These are phyloP conservation scores for Polymixis flavicincta DNA, from an alignment of 2,888 invertebrate genomes.

Conservation along the genomic window DNA sequence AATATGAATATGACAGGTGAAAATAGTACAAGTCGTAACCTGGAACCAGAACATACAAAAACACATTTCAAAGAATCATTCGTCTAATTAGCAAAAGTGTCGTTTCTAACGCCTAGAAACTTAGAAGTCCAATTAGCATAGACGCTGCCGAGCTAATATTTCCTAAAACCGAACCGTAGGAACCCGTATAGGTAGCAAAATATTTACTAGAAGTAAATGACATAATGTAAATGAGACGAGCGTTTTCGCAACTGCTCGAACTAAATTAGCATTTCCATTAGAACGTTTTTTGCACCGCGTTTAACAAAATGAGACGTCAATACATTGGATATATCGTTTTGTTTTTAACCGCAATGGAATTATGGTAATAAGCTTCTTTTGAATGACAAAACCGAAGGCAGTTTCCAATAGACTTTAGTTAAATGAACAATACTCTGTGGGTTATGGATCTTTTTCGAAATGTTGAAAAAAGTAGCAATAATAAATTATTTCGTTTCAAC, in stretches of 20 bases:
- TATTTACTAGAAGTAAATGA: constrained; percentile 82
- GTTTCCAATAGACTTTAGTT: constrained; percentile 38
- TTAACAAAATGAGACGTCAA: constrained; percentile 81
- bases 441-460: constrained; percentile 40
- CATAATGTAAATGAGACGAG: constrained; percentile 86
- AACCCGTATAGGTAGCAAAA: constrained; percentile 84
- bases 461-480: constrained; percentile 29
- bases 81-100: constrained; percentile 63
- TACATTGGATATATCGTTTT: constrained; percentile 71
- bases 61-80: constrained; percentile 60
- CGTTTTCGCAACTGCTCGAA: constrained; percentile 80
- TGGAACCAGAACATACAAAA: constrained; percentile 43
- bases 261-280: constrained; percentile 85
- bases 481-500: constrained; percentile 33
- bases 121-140: constrained; percentile 69
- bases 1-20: not conserved
- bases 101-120: constrained; percentile 62
- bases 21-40: constrained; percentile 22
- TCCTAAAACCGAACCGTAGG: constrained; percentile 71
- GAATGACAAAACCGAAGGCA: constrained; percentile 55
- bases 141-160: constrained; percentile 64
- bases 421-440: constrained; percentile 30
- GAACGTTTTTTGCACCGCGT: constrained; percentile 78
- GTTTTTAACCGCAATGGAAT: constrained; percentile 62
- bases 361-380: constrained; percentile 68